These are phyloP conservation scores for Diaprepes abbreviatus DNA, from an alignment of 2,888 invertebrate species.

Conservation along the genomic window DNA sequence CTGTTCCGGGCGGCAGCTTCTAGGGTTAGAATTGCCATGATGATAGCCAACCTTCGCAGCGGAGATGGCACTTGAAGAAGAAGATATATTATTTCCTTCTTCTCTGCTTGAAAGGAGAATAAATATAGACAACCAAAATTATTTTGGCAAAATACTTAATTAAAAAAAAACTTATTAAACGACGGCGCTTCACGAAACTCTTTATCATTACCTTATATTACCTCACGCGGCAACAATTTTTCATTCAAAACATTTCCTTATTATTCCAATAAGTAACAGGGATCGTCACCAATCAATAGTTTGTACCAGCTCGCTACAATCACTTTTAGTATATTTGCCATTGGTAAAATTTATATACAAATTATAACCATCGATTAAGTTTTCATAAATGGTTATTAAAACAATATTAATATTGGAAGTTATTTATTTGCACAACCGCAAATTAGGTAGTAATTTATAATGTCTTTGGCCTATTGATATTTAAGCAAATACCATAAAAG, in stretches of 20 bases:
- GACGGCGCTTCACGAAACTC: too few relatives aligned
- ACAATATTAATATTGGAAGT: not conserved
- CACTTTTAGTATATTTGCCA: not conserved
- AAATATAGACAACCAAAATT: not conserved
- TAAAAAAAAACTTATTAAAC: too few relatives aligned
- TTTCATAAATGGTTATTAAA: not conserved
- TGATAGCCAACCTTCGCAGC: too few relatives aligned
- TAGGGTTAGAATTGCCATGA: too few relatives aligned
- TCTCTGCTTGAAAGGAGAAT: too few relatives aligned
- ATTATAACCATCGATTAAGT: not conserved
- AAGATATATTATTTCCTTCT: too few relatives aligned
- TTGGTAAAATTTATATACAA: not conserved
- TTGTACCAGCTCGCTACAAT: slow-evolving; percentile 10
- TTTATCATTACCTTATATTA: not conserved
- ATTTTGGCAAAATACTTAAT: too few relatives aligned
- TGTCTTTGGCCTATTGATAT: not conserved
- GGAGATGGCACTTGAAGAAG: too few relatives aligned
- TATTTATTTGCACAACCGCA: not conserved
- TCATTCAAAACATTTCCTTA: not conserved
- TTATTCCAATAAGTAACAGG: not conserved
- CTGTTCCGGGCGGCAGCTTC: too few relatives aligned
- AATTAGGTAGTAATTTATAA: not conserved
- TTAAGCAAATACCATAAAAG: not conserved
- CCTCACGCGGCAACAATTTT: not conserved
- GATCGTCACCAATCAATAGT: not conserved